Percentiles rank a stretch among this genome's conserved stretches.
phyloP scores from a whole-genome alignment of 92 coral and sea anemone species.

The Phenganax stokvisi region DNA sequence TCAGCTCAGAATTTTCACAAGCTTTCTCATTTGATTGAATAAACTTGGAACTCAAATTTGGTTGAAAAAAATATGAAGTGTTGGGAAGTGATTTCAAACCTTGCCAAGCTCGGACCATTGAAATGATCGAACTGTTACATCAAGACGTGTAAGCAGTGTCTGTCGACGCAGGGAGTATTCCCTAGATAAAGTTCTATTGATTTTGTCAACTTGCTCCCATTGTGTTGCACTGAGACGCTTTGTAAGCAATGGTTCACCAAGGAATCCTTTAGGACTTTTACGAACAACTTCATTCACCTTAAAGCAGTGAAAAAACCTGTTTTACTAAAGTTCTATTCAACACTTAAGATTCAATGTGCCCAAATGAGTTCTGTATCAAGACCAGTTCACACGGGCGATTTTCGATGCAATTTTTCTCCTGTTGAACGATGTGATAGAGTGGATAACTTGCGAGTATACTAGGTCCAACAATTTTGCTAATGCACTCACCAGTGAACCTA shows the following conservation, averaged over 20 bases:
- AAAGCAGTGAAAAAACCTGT: background rate
- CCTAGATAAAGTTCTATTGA: slow-evolving; percentile 67
- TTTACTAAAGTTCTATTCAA: too few relatives aligned
- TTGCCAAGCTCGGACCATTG: slow-evolving; percentile 98
- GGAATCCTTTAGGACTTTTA: slow-evolving; percentile 63
- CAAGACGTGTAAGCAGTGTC: slow-evolving; percentile 85
- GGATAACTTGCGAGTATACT: too few relatives aligned
- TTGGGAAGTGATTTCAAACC: slow-evolving; percentile 37
- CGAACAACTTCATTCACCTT: slow-evolving; percentile 62
- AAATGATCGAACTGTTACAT: slow-evolving; percentile 93
- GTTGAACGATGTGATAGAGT: too few relatives aligned
- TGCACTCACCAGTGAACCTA: too few relatives aligned
- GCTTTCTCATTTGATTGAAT: too few relatives aligned
- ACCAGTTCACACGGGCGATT: background rate
- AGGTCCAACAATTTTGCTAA: too few relatives aligned
- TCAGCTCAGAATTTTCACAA: too few relatives aligned
- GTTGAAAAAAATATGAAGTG: background rate
- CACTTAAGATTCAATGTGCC: too few relatives aligned
- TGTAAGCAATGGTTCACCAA: slow-evolving; percentile 74
- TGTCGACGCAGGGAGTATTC: slow-evolving; percentile 83
- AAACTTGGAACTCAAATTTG: too few relatives aligned
- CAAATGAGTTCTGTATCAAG: too few relatives aligned
- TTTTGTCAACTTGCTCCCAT: slow-evolving; percentile 86
- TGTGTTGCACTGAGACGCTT: slow-evolving; percentile 62
- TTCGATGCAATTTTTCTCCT: too few relatives aligned